Base-by-base conservation (phyloP, 2,113 vertebrate genomes). In the Prunella fulvescens region DNA sequence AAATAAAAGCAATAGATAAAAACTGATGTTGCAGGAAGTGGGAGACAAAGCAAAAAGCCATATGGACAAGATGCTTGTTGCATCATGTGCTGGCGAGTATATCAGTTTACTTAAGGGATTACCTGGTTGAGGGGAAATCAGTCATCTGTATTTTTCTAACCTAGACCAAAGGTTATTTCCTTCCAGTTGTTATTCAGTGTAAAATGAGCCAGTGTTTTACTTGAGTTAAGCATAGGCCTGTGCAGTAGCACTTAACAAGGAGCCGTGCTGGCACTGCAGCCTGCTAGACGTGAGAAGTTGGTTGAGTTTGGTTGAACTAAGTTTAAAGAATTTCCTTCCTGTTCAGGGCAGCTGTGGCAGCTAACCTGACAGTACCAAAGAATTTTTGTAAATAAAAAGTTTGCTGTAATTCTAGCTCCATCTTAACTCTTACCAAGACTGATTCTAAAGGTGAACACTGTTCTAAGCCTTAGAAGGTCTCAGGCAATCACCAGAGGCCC, bases 121-220 rank as follows among this genome's bases (percentile, higher is more conserved):
- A 62, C 25, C 65, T 81, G 54, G 47, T 54, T 67, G 45, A 79
- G 57, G 19, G n/a, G 37, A 53, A 57, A 25, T 69, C 67, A 16
- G 31, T 93, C 73, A 88, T 57, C 62, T 79, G 65, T 82, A 42
- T 69, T 19, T 89, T 92, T 89, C 73, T 91, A 50, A 48, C 31
- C 29, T 40, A 61, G 69, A 72, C 40, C 57, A 82, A 95, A 89
- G 70, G 50, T 91, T 95, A 89, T 45, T 87, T 71, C 53, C 61
- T 57, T 92, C 61, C 89, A 35, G 57, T 45, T 81, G 58, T 86
- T 84, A 81, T 4, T 74, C 48, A 22, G 31, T 44, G 31, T 74
- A 62, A 94, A 95, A 73, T 81, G 29, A 61, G 31, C 35, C 45
- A 19, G 31, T 1, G 1, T 47, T 51, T 66, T 86, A n/a, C 35